Percentiles rank a stretch among this genome's conserved stretches.
Conservation (phyloP, 2,888 invertebrate species). For the Nasonovia ribisnigri region DNA sequence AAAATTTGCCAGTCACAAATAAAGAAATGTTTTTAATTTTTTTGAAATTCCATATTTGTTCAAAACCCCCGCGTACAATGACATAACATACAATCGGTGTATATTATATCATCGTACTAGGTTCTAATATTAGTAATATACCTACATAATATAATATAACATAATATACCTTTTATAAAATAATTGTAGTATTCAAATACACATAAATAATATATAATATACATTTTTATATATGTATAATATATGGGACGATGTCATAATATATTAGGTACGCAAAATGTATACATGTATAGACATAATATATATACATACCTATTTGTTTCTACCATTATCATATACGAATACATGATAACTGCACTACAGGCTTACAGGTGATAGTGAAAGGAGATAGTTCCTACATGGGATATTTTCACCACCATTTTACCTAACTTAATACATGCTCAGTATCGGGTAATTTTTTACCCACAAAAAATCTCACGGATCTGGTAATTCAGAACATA, state of each 20-base stretch:
- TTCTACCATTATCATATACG: not conserved
- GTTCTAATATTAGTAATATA: too few relatives aligned
- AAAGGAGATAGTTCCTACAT: not conserved
- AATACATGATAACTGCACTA: not conserved
- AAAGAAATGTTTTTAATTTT: too few relatives aligned
- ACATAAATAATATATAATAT: too few relatives aligned
- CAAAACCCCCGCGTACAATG: too few relatives aligned
- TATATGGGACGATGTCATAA: not conserved
- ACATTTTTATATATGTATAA: too few relatives aligned
- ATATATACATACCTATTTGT: not conserved
- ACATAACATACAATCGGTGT: too few relatives aligned
- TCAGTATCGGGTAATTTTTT: slow-evolving; percentile 23
- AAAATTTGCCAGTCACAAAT: too few relatives aligned
- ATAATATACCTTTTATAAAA: not conserved
- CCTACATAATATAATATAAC: not conserved
- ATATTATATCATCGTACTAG: not conserved
- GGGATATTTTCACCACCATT: not conserved
- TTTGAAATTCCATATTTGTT: too few relatives aligned
- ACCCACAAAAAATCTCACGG: slow-evolving; percentile 11
- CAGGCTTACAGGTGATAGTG: not conserved
- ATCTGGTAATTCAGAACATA: slow-evolving; percentile 42
- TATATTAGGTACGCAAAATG: not conserved
- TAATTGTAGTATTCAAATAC: not conserved
- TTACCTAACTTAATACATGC: not conserved
- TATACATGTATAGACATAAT: not conserved